Base-by-base conservation (phyloP, 2,888 invertebrate genomes). In the Tuta absoluta region DNA sequence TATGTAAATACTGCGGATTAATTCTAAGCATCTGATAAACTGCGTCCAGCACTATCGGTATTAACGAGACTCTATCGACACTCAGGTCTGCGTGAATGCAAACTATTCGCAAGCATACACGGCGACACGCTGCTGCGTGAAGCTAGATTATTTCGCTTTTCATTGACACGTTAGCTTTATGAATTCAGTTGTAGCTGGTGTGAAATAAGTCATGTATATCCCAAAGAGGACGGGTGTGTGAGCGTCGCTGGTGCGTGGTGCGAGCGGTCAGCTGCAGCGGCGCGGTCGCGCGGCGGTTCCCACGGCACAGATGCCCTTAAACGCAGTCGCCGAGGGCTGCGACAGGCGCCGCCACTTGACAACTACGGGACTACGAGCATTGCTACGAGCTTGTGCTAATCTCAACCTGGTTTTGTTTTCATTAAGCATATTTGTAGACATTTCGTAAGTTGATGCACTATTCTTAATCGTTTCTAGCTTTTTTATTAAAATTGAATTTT, bases 251-350 rank as follows among this genome's bases (percentile, higher is more conserved):
- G 51, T 19, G 21, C 41, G 41, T 14, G 41, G 41, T 14, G 41
- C 41, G 41, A n/a, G 64, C 38, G 33, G 57, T 49, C 68, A 74
- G 77, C 69, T 72, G 75, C 70, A 53, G 28, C 69, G 71, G 71
- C 72, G 68, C 64, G 72, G 71, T 71, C 74, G 62, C 70, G 68
- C 77, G 78, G 68, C 70, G 77, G 73, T 89, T 90, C 89, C 84
- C 89, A 90, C 89, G 89, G 79, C 88, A 86, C 86, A 84, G 75
- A 82, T 88, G 86, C 80, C 89, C 87, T 82, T 87, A 87, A 74
- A 77, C 71, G 80, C 71, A 66, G 65, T 66, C 68, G 72, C 71
- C 72, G 74, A 73, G 70, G 68, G 68, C 68, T 71, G 73, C 67
- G 66, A 48, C 21, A 14, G 68, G 71, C 48, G 48, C 71, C 48